Evolutionary conservation across 2,888 invertebrate genomes (phyloP).

Genomic region (Eupithecia pulchellata): DNA sequence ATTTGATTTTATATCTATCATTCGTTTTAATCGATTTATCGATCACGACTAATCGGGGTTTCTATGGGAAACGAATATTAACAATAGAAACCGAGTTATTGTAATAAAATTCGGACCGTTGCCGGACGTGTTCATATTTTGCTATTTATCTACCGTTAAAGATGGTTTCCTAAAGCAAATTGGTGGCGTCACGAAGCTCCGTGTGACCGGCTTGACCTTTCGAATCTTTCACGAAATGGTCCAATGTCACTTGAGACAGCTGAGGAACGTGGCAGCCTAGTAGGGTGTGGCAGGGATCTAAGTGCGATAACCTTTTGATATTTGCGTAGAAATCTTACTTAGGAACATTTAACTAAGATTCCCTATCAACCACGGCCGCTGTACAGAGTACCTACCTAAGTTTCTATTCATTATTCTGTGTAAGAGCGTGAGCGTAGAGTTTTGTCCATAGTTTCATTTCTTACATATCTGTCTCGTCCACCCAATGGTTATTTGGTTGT

Average conservation of each 20-base stretch:
- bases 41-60: conserved; percentile 54
- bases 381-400: no score
- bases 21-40: conserved; percentile 55
- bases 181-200: conserved; percentile 58
- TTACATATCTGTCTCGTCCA: neutral
- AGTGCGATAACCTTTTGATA: conserved; percentile 10
- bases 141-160: conserved; percentile 54
- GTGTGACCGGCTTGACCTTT: conserved; percentile 62
- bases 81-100: conserved; percentile 53
- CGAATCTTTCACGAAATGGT: conserved; percentile 47
- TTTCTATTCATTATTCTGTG: no score
- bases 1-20: conserved; percentile 54
- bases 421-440: neutral
- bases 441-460: neutral
- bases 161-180: conserved; percentile 56
- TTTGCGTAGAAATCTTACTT: neutral
- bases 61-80: conserved; percentile 52
- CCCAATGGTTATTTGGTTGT: conserved; percentile 5
- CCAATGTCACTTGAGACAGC: conserved; percentile 41
- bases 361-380: neutral
- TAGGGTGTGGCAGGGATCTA: conserved; percentile 13
- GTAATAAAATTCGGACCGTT: conserved; percentile 55
- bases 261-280: conserved; percentile 7
- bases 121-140: conserved; percentile 59
- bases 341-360: conserved; percentile 5